phyloP scores from a whole-genome alignment of 2,797 vertebrate genomes.

The Takifugu ocellatus region DNA sequence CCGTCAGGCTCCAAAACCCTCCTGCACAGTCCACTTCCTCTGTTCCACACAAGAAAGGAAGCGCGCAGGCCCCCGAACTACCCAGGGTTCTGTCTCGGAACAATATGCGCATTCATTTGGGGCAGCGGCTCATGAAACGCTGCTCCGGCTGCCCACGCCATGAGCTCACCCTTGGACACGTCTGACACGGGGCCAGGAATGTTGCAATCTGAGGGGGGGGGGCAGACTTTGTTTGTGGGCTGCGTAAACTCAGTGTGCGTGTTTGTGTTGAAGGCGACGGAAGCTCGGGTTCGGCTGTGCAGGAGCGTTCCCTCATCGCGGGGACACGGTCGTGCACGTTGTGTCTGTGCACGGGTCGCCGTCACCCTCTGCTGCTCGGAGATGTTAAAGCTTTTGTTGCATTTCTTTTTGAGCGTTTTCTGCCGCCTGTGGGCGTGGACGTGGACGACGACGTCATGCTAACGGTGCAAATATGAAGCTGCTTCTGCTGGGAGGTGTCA shows the following conservation, averaged over 20 bases:
- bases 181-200: not conserved
- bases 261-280: not conserved
- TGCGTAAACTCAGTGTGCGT: not conserved
- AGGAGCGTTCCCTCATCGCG: too few relatives aligned
- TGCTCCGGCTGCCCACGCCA: slow-evolving; percentile 7
- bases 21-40: not conserved
- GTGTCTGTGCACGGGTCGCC: too few relatives aligned
- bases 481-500: slow-evolving; percentile 35
- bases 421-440: too few relatives aligned
- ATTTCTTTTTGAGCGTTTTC: too few relatives aligned
- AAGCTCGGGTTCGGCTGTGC: too few relatives aligned
- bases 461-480: slow-evolving; percentile 23
- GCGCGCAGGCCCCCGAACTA: not conserved
- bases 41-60: too few relatives aligned
- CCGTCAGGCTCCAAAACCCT: too few relatives aligned
- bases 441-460: slow-evolving; percentile 27
- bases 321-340: too few relatives aligned
- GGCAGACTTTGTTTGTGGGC: not conserved
- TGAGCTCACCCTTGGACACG: not conserved
- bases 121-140: not conserved
- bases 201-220: not conserved
- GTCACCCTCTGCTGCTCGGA: too few relatives aligned
- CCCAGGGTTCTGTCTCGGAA: slow-evolving; percentile 4
- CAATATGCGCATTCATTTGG: too few relatives aligned
- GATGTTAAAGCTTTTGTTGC: too few relatives aligned